phyloP scores from a whole-genome alignment of 1,140 invertebrate genomes.

The Lucilia sericata region DNA sequence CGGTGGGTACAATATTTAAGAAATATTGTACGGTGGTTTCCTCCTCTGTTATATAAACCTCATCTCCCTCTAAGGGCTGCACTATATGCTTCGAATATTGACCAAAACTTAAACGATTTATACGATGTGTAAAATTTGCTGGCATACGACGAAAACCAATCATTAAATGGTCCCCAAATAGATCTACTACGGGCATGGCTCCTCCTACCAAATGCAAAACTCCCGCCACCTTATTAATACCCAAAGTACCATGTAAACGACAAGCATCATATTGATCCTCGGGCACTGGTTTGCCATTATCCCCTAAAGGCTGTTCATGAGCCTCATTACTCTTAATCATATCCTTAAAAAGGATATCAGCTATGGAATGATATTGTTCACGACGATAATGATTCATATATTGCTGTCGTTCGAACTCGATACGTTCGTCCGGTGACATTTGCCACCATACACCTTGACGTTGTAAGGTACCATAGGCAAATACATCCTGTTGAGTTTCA shows the following conservation, averaged over 20 bases:
- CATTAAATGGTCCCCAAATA: constrained; percentile 80
- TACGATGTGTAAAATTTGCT: constrained; percentile 95
- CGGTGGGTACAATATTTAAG: constrained; percentile 94
- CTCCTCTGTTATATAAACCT: constrained; percentile 80
- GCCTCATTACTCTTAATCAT: constrained; percentile 50
- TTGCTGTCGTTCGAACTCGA: constrained; percentile 83
- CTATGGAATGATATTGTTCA: constrained; percentile 93
- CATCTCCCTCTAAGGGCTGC: constrained; percentile 94
- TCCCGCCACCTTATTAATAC: constrained; percentile 94
- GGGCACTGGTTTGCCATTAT: constrained; percentile 53
- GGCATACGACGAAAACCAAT: constrained; percentile 82
- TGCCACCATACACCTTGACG: constrained; percentile 94
- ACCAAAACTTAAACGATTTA: constrained; percentile 93
- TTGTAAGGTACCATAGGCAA: constrained; percentile 83
- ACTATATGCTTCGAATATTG: constrained; percentile 82
- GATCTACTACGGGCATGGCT: constrained; percentile 79
- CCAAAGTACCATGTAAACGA: constrained; percentile 85
- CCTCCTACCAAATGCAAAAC: constrained; percentile 95
- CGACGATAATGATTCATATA: constrained; percentile 88
- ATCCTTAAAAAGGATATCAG: constrained; percentile 69
- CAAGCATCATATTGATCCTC: constrained; percentile 83
- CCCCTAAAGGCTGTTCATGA: not conserved
- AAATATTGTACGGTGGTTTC: constrained; percentile 87
- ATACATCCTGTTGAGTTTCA: constrained; percentile 90
- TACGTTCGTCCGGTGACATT: constrained; percentile 79